Evolutionary conservation across 2,113 vertebrate genomes (phyloP).

Genomic region (Corydoras maculifer): DNA sequence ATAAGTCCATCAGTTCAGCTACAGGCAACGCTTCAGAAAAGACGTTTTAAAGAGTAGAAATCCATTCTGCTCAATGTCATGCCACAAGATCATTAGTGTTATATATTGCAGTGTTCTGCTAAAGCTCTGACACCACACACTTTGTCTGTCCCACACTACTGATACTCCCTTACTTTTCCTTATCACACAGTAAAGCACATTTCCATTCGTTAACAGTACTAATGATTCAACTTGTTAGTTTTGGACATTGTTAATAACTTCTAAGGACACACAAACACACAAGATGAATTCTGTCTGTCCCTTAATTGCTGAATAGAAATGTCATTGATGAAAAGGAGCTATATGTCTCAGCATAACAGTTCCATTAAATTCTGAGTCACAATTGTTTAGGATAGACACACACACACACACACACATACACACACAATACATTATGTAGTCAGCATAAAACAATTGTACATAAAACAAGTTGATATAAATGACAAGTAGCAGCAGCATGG

Average conservation of each 20-base stretch:
- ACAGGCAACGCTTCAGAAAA: background rate
- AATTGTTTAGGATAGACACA: background rate
- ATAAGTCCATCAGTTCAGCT: background rate
- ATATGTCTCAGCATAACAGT: too few relatives aligned
- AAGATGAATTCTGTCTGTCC: too few relatives aligned
- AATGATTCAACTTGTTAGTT: background rate
- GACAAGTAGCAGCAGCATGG: too few relatives aligned
- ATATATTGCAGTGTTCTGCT: conserved; percentile 16
- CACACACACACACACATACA: conserved; percentile 2
- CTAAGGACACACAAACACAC: conserved; percentile 7
- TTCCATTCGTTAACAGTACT: background rate
- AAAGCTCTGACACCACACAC: conserved; percentile 25
- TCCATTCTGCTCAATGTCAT: conserved; percentile 14
- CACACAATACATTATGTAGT: background rate
- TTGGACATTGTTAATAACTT: conserved; percentile 3
- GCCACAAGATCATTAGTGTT: conserved; percentile 18
- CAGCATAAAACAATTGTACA: background rate
- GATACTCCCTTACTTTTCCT: background rate
- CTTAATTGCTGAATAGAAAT: too few relatives aligned
- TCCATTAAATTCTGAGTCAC: too few relatives aligned
- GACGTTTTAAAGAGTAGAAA: background rate
- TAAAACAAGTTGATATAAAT: too few relatives aligned
- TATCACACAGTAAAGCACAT: background rate
- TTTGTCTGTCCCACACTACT: conserved; percentile 18
- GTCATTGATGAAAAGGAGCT: too few relatives aligned